phyloP scores from a whole-genome alignment of 2,888 invertebrate species.

The Brenthis ino region DNA sequence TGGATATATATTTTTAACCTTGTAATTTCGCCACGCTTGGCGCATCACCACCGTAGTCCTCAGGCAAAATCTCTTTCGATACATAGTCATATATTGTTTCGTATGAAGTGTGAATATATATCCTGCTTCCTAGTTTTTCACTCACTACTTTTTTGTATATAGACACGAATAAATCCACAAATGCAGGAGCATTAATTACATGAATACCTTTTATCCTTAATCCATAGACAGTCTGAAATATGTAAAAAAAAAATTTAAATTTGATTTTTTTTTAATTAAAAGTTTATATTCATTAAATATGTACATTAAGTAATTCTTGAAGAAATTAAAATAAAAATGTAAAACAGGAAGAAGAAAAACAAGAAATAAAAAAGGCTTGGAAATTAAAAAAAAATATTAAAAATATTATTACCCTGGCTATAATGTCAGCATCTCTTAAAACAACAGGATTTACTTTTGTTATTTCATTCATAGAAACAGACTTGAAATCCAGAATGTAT shows the following conservation, averaged over 20 bases:
- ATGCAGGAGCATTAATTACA: slow-evolving; percentile 59
- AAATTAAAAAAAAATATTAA: too few species aligned
- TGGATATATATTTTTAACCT: slow-evolving; percentile 4
- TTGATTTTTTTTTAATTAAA: background rate
- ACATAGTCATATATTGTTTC: slow-evolving; percentile 45
- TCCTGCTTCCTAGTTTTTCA: slow-evolving; percentile 44
- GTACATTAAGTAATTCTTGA: too few species aligned
- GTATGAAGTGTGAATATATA: slow-evolving; percentile 42
- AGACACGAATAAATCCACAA: slow-evolving; percentile 56
- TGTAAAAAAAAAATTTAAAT: slow-evolving; percentile 31
- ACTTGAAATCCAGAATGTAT: background rate
- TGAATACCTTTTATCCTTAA: slow-evolving; percentile 61
- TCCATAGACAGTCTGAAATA: slow-evolving; percentile 55
- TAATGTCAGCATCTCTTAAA: background rate
- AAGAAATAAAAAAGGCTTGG: too few species aligned
- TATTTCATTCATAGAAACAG: background rate
- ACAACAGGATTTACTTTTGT: slow-evolving; percentile 5
- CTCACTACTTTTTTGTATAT: slow-evolving; percentile 57
- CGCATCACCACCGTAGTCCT: slow-evolving; percentile 52
- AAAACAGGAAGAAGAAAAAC: too few species aligned
- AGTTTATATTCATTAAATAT: too few species aligned
- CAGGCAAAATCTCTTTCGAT: slow-evolving; percentile 48
- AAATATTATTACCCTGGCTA: slow-evolving; percentile 6
- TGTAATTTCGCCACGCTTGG: background rate
- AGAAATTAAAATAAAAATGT: too few species aligned